Conservation (phyloP, 2,888 invertebrate genomes). For the Cephus nigrinus region DNA sequence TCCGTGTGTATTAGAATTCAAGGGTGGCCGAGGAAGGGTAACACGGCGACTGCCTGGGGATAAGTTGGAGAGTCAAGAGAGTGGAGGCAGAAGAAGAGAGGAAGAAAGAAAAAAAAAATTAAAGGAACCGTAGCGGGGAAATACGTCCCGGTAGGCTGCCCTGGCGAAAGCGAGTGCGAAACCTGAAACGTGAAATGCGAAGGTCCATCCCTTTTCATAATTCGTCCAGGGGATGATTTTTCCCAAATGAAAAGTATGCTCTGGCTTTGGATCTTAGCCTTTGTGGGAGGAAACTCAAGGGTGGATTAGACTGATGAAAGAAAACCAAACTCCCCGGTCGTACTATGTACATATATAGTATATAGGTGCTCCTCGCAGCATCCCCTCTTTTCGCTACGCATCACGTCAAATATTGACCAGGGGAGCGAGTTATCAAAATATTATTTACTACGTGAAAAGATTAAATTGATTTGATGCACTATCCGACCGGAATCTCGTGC, state of each 20-base stretch:
- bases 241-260: constrained; percentile 50
- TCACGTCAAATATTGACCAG: constrained; percentile 40
- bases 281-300: constrained; percentile 26
- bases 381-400: neutral
- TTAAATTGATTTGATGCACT: constrained; percentile 15
- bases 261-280: constrained; percentile 24
- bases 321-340: constrained; percentile 8
- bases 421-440: constrained; percentile 34
- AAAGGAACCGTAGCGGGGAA: neutral
- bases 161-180: too few relatives aligned
- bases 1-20: neutral
- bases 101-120: constrained; percentile 16
- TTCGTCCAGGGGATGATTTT: constrained; percentile 39
- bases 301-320: constrained; percentile 24
- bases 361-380: too few relatives aligned
- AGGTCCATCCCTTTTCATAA: constrained; percentile 34
- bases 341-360: neutral
- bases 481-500: neutral
- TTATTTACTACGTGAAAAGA: constrained; percentile 33
- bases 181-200: neutral
- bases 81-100: constrained; percentile 13
- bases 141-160: too few relatives aligned
- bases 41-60: too few relatives aligned
- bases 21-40: too few relatives aligned
- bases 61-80: constrained; percentile 15